Evolutionary conservation across 2,888 invertebrate species (phyloP).

Genomic region (Erynnis tages): DNA sequence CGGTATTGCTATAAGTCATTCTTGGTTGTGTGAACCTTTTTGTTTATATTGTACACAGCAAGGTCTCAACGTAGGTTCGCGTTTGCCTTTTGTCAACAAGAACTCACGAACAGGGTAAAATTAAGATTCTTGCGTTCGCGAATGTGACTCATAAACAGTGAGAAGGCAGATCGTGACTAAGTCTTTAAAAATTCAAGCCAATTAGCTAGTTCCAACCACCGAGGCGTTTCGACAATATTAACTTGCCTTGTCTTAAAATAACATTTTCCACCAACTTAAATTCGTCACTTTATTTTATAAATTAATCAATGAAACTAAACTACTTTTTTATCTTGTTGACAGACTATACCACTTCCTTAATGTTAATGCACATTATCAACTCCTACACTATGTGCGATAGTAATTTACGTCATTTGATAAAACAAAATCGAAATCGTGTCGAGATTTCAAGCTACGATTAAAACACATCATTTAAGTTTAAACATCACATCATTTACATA

Average conservation of each 20-base stretch:
- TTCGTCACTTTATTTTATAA: neutral
- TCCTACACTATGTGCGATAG: no score
- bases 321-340: no score
- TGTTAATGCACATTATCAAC: no score
- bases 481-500: neutral
- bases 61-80: neutral
- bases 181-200: slow-evolving; percentile 70
- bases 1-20: no score
- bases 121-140: slow-evolving; percentile 46
- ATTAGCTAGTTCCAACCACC: slow-evolving; percentile 49
- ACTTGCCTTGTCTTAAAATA: slow-evolving; percentile 12
- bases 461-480: no score
- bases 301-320: no score
- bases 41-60: neutral
- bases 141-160: slow-evolving; percentile 65
- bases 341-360: no score
- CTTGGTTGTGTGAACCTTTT: no score
- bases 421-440: no score
- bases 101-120: slow-evolving; percentile 52
- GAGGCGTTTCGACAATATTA: slow-evolving; percentile 20
- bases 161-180: slow-evolving; percentile 66
- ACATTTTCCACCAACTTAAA: neutral
- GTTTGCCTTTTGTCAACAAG: slow-evolving; percentile 16
- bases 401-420: no score
- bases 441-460: neutral